Percentiles rank a stretch among this genome's conserved stretches.
Conservation (phyloP, 1,140 invertebrate species). For the Sycophaga agraensis region DNA sequence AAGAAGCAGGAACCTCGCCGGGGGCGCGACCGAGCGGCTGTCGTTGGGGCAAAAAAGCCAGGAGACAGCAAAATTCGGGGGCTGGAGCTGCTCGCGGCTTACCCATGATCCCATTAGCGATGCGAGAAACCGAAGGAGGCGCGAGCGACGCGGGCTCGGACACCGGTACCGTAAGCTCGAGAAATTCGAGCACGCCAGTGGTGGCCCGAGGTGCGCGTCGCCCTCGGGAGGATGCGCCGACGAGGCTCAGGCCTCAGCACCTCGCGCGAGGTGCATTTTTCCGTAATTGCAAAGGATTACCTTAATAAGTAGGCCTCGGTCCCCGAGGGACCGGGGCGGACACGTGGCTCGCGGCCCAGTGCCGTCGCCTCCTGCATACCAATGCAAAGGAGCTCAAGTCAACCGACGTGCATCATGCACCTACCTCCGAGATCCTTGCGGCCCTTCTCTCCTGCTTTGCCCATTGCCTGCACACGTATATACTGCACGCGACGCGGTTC, state of each 20-base stretch:
- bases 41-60: too few species aligned
- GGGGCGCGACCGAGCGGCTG: too few species aligned
- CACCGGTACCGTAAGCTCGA: not conserved
- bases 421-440: too few species aligned
- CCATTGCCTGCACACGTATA: too few species aligned
- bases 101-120: too few species aligned
- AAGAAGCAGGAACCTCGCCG: too few species aligned
- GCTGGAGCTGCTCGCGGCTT: too few species aligned
- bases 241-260: not conserved
- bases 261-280: slow-evolving; percentile 30
- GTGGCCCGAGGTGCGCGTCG: not conserved
- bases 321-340: slow-evolving; percentile 14
- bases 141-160: not conserved
- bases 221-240: not conserved
- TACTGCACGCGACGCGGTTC: too few species aligned
- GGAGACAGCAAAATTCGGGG: too few species aligned
- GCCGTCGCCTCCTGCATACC: not conserved
- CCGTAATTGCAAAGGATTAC: slow-evolving; percentile 36
- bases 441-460: not conserved
- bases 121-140: too few species aligned
- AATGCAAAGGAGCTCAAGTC: slow-evolving; percentile 7
- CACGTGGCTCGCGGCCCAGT: slow-evolving; percentile 21
- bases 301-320: slow-evolving; percentile 22
- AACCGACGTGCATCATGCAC: too few species aligned
- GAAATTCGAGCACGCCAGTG: not conserved